A percentile compares a stretch with the other conserved stretches of the same genome.
These are phyloP conservation scores for Taenaris catops DNA, from an alignment of 2,888 invertebrate genomes.

Conservation along the genomic window DNA sequence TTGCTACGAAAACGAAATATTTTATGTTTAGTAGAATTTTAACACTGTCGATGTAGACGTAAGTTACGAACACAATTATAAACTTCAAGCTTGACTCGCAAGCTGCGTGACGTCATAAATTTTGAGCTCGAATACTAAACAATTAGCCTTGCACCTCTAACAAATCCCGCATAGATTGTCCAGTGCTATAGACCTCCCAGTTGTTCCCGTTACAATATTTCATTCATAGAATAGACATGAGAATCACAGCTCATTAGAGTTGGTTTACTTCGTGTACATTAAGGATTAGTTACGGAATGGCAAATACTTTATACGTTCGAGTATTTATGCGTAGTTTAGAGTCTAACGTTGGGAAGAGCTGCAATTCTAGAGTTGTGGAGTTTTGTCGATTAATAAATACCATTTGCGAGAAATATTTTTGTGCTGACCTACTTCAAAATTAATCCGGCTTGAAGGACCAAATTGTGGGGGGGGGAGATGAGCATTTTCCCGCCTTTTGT, in stretches of 20 bases:
- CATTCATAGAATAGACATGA: conserved; percentile 15
- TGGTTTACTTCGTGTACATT: conserved; percentile 44
- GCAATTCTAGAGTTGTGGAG: no score
- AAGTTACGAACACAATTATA: conserved; percentile 7
- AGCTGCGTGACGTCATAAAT: conserved; percentile 55
- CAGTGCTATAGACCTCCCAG: conserved; percentile 18
- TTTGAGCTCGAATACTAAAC: conserved; percentile 44
- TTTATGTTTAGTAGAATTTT: background rate
- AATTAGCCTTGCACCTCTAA: conserved; percentile 58
- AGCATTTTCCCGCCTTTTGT: no score
- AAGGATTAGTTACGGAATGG: conserved; percentile 54
- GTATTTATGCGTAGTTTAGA: conserved; percentile 25
- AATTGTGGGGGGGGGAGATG: no score
- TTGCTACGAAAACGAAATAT: no score
- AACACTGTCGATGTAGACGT: conserved; percentile 3
- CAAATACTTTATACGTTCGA: conserved; percentile 34
- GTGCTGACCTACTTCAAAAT: no score
- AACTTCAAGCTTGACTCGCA: conserved; percentile 5
- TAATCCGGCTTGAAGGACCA: no score
- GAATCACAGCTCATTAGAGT: conserved; percentile 26
- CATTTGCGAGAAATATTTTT: no score
- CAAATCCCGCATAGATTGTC: conserved; percentile 32
- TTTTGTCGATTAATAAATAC: no score
- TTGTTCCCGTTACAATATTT: conserved; percentile 9
- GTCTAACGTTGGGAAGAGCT: conserved; percentile 18